Base-by-base conservation (phyloP, 2,888 invertebrate genomes). In the Drosophila stalkeri region DNA sequence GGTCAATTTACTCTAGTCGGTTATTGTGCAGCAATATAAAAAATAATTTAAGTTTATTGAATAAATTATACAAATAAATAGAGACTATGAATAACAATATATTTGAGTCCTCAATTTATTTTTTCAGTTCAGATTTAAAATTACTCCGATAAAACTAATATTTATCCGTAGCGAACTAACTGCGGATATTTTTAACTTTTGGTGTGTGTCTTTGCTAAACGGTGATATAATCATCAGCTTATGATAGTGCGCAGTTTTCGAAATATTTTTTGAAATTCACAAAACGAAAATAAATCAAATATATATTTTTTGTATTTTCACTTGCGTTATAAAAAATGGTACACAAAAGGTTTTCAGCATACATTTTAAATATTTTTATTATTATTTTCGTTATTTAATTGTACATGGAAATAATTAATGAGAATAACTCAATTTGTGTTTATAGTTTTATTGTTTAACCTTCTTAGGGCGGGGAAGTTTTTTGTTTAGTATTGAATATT, bases 361-460 rank as follows among this genome's bases (percentile, higher is more conserved):
- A 72, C 64, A 72, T 75, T 80, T 83, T 70, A 81, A 84, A 81
- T 81, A 83, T 81, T 82, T 80, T 76, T 84, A 67, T 78, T 78
- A 72, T 70, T 67, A 59, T 67, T 80, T 81, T 69, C 67, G 43
- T 77, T 73, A 75, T 83, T 80, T 68, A 77, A 81, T 80, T 85
- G 70, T 87, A 81, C 81, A 81, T 87, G 77, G 77, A 81, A 85
- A 74, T 86, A 88, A 86, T 87, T 86, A 80, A 84, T 86, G 86
- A 85, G 86, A 87, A 87, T 86, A 83, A 83, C 85, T 85, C 85
- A 87, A 81, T 46, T 44, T 44, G 64, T 81, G 39, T 65, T 74
- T n/a, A 60, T 74, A 70, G 18, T 60, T 51, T 57, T 43, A 31
- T 85, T 77, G 74, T 86, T 83, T 49, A 31, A 49, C 18, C 7